Percentiles rank a stretch among this genome's conserved stretches.
phyloP scores from a whole-genome alignment of 2,113 vertebrate species.

The Boleophthalmus pectinirostris region DNA sequence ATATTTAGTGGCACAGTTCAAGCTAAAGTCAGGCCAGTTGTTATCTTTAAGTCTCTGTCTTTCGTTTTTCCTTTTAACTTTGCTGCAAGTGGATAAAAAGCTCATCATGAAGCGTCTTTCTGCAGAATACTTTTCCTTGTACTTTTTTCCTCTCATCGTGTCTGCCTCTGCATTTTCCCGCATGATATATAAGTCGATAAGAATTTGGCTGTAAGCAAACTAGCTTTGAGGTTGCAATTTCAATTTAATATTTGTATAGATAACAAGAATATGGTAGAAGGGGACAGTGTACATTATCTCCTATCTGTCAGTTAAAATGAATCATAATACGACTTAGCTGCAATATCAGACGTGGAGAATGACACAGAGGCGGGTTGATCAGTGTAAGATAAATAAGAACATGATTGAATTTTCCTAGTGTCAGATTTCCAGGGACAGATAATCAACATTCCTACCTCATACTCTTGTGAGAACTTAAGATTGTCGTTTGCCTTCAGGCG shows the following conservation, averaged over 20 bases:
- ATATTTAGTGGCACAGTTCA: constrained; percentile 28
- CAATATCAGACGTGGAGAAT: constrained; percentile 9
- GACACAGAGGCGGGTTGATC: constrained; percentile 17
- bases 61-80: constrained; percentile 28
- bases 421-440: constrained; percentile 40
- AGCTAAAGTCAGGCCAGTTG: constrained; percentile 28
- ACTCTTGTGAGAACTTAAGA: constrained; percentile 98
- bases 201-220: constrained; percentile 64
- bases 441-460: constrained; percentile 86
- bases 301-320: constrained; percentile 23
- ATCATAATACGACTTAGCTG: constrained; percentile 31
- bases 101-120: constrained; percentile 35
- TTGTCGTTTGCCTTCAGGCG: constrained; percentile 97
- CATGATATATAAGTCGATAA: constrained; percentile 56
- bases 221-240: constrained; percentile 64
- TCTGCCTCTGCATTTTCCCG: constrained; percentile 34
- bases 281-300: constrained; percentile 46
- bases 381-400: constrained; percentile 24
- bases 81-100: constrained; percentile 39
- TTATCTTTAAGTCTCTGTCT: constrained; percentile 20
- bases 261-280: constrained; percentile 40
- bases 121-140: constrained; percentile 27
- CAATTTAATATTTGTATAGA: constrained; percentile 53
- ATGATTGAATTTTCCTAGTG: constrained; percentile 29
- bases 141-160: constrained; percentile 26